Base-by-base conservation (phyloP, 2,113 vertebrate species). In the Caracal caracal region DNA sequence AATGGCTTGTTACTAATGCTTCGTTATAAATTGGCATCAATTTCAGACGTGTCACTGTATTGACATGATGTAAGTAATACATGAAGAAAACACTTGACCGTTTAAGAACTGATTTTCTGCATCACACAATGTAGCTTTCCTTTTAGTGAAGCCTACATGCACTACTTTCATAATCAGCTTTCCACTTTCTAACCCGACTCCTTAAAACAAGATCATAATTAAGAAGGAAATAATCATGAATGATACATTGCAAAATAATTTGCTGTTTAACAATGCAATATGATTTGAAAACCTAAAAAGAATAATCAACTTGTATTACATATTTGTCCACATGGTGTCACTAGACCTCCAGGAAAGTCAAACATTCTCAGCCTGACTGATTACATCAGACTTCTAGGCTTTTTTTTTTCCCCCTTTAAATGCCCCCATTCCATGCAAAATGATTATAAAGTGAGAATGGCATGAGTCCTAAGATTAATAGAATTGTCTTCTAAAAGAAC, bases 291-390 rank as follows among this genome's bases (percentile, higher is more conserved):
- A 71, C 2, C 7, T 30, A 13, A 7, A 40, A 84, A 66, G n/a
- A 65, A 75, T 0, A 6, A 22, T 17, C 17, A 43, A 10, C 3
- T 1, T 97, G 98, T 73, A 40, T 95, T 53, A 37, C 75, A n/a
- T 2, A 70, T 28, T 90, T 30, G 4, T 43, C 94, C 98, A 95
- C 98, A 88, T 3, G 97, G 95, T 97, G 99, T 91, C 94, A 96
- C 95, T 96, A 96, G 85, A 93, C 76, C 61, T 11, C 91, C 80
- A 96, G 61, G n/a, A 97, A 97, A 87, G 4, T 56, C 66, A 16
- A 47, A 56, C 4, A 17, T 13, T 10, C 22, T n/a, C 7, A 6
- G 3, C 16, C 6, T 3, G 17, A 0, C 19, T 0, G 17, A 47
- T 88, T 47, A 80, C 37, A 0, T 96, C 88, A 73, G 20, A 79